Evolutionary conservation across 2,888 invertebrate genomes (phyloP), one percentile per base, ranked within the genome.

Genomic region (Esperia sulphurella): DNA sequence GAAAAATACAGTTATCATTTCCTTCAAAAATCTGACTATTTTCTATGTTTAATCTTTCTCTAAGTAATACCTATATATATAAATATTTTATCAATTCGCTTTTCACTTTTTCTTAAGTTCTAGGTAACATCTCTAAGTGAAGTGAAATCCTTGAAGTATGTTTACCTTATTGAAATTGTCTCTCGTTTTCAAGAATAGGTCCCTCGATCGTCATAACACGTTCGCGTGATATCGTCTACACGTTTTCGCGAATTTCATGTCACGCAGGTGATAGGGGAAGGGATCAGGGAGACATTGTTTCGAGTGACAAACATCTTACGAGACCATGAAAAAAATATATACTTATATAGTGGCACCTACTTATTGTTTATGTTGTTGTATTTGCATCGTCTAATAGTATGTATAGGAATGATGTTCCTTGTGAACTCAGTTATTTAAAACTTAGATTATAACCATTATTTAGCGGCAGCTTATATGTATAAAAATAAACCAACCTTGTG

Each of bases 181-280:
- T 49, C 49, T 49, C 12, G 43, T 40, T 14, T 50, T 52, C 46
- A 28, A 63, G 65, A 75, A 80, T 81, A 76, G 52, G n/a, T 59
- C 61, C 66, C 66, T 59, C 49, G 48, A 57, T 54, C 59, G 66
- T 76, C 77, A 72, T 79, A 79, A 78, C 78, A 82, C 79, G 78
- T 79, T 71, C 68, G 61, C 60, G 58, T 72, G 71, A 77, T 78
- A 75, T 69, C 69, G 64, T 63, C 67, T 63, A 65, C 66, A 71
- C 74, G 77, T 81, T 79, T 75, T 74, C 63, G 67, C 59, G 74
- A 78, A 75, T 78, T 74, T 75, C 68, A 63, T 60, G 60, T 74
- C 71, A 72, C 80, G 75, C 77, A 79, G 72, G 69, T 75, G 79
- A 79, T 78, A 75, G 71, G 71, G 73, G 75, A 69, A 61, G 63